A percentile compares a stretch with the other conserved stretches of the same genome.
phyloP scores from a whole-genome alignment of 1,140 invertebrate species.

The Bombyx mandarina region DNA sequence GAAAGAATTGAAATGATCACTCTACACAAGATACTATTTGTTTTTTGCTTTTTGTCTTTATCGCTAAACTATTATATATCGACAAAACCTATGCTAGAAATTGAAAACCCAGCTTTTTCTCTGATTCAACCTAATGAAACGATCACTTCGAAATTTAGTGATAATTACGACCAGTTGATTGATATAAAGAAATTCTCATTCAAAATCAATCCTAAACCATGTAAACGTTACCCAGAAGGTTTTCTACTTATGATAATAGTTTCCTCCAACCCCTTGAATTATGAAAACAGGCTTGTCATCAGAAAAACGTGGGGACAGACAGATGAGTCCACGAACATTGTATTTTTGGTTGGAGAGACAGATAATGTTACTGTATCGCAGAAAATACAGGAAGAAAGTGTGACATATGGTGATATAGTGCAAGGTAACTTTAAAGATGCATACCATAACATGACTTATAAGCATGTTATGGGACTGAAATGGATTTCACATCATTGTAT shows the following conservation, averaged over 20 bases:
- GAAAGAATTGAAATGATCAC: constrained; percentile 21
- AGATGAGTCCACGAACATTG: constrained; percentile 58
- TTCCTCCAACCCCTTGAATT: constrained; percentile 78
- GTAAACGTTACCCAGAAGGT: constrained; percentile 48
- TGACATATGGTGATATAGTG: constrained; percentile 78
- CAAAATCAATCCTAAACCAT: constrained; percentile 70
- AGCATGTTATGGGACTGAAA: constrained; percentile 88
- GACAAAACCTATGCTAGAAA: not conserved
- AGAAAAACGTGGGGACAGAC: constrained; percentile 78
- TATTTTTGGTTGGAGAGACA: constrained; percentile 81
- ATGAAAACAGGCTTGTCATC: constrained; percentile 73
- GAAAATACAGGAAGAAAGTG: constrained; percentile 74
- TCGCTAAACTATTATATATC: constrained; percentile 17
- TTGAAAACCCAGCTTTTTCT: constrained; percentile 20
- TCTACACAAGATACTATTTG: constrained; percentile 20
- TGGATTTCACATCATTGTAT: constrained; percentile 82
- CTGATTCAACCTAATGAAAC: constrained; percentile 17
- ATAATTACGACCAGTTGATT: constrained; percentile 54
- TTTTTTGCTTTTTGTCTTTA: constrained; percentile 11
- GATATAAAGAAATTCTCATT: constrained; percentile 74
- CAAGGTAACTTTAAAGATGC: constrained; percentile 85
- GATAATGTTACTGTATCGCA: constrained; percentile 48
- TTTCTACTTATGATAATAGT: constrained; percentile 76
- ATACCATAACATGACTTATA: constrained; percentile 90
- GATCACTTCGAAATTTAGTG: constrained; percentile 14